Conservation (phyloP, 1,140 invertebrate species). For the Bombus balteatus region DNA sequence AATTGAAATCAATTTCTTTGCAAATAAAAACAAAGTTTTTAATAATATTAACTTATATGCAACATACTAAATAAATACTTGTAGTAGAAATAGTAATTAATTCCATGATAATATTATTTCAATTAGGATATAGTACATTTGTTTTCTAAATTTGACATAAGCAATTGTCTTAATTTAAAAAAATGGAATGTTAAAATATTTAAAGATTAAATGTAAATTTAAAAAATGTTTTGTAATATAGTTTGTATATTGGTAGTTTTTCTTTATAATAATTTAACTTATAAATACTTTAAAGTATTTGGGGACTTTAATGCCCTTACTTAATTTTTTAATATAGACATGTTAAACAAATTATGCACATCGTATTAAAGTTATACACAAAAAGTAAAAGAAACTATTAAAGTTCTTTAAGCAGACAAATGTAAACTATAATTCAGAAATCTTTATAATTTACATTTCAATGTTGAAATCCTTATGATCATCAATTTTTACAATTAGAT, state of each 20-base stretch:
- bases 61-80: slow-evolving; percentile 21
- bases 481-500: slow-evolving; percentile 29
- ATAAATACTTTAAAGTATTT: not conserved
- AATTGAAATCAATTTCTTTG: slow-evolving; percentile 22
- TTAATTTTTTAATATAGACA: no score
- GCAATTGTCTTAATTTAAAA: not conserved
- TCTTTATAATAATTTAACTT: not conserved
- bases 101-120: slow-evolving; percentile 37
- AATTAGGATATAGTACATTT: slow-evolving; percentile 30
- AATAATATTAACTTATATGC: slow-evolving; percentile 14
- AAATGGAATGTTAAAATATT: slow-evolving; percentile 24
- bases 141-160: not conserved
- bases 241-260: not conserved
- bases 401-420: not conserved
- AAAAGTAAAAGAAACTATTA: not conserved
- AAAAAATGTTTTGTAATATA: not conserved
- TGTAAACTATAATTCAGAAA: not conserved
- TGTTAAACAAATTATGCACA: not conserved
- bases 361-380: not conserved
- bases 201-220: not conserved
- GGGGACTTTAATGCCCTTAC: not conserved
- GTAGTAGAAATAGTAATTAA: slow-evolving; percentile 1
- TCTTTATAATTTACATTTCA: slow-evolving; percentile 36
- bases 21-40: slow-evolving; percentile 27
- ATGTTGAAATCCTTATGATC: not conserved